Conservation (phyloP, 2,888 invertebrate species). For the Zaprionus bogoriensis region DNA sequence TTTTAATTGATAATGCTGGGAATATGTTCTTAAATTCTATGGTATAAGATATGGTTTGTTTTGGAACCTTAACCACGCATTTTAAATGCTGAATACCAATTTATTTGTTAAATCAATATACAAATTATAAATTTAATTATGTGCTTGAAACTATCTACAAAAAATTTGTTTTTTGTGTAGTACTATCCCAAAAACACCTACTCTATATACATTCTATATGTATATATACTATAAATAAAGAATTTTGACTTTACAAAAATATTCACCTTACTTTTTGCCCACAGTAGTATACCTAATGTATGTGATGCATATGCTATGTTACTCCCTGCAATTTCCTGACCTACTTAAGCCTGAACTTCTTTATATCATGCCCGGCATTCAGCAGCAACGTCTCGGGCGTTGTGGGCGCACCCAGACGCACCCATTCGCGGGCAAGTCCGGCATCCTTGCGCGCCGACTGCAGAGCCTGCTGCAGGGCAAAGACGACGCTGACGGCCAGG, state of each 20-base stretch:
- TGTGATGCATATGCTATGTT: too few species aligned
- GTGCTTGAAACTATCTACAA: not conserved
- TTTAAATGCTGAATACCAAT: not conserved
- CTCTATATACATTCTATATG: too few species aligned
- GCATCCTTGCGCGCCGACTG: conserved; percentile 87
- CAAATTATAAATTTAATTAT: not conserved
- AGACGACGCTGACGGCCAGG: conserved; percentile 84
- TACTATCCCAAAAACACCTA: too few species aligned
- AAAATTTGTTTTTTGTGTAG: too few species aligned
- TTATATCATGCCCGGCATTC: conserved; percentile 69
- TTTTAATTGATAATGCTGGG: too few species aligned
- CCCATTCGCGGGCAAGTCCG: conserved; percentile 82
- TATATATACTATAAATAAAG: too few species aligned
- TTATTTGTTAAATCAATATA: not conserved
- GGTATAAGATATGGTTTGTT: not conserved
- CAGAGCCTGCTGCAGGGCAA: conserved; percentile 88
- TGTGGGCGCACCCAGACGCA: conserved; percentile 79
- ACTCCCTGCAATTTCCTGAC: not conserved
- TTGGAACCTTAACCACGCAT: rapidly evolving
- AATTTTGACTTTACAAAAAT: too few species aligned
- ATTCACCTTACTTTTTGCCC: too few species aligned
- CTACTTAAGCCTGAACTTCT: conserved; percentile 50
- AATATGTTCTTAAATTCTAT: not conserved
- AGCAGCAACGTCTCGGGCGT: conserved; percentile 79
- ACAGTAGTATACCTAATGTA: too few species aligned